Base-by-base conservation (phyloP, 2,888 invertebrate species). In the Callosobruchus maculatus region DNA sequence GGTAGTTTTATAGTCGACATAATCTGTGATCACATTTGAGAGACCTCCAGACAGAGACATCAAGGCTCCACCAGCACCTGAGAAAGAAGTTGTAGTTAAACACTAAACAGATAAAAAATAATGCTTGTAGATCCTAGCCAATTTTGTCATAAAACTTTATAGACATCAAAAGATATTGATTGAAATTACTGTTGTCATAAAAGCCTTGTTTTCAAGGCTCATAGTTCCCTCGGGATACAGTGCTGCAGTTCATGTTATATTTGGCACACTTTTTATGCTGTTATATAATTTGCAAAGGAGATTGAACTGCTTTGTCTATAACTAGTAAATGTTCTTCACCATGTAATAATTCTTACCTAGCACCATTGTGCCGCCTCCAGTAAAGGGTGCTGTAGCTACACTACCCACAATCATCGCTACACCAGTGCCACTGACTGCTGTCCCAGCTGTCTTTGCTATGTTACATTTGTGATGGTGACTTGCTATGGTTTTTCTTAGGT, bases 41-140 rank as follows among this genome's bases (percentile, higher is more conserved):
- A 81, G 30, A 21, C 80, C 79, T 22, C 81, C 81, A 31, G 80
- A 79, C 20, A 81, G 76, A 30, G 81, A 81, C 81, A 81, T 79
- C 5, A 79, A 75, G n/a, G 80, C 81, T n/a, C 81, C 81, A 68
- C 80, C 78, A 73, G 81, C 79, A 68, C 81, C 81, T 26, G 79
- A 68, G 78, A 49, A 49, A 13, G 13, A 18, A 49, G 49, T 26
- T 26, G 7, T 26, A 26, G 7, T 7, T 26, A 7, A 2, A 4
- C 7, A 26, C 7, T 4, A 4, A 26, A 26, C 3, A 7, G 26
- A 7, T 7, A 26, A n/a, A n/a, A n/a, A n/a, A n/a, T n/a, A n/a
- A n/a, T n/a, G n/a, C n/a, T n/a, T n/a, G n/a, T n/a, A n/a, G n/a
- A n/a, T n/a, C n/a, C n/a, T n/a, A n/a, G n/a, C n/a, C n/a, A n/a